Base-by-base conservation (phyloP, 2,797 vertebrate species). In the Erpetoichthys calabaricus region DNA sequence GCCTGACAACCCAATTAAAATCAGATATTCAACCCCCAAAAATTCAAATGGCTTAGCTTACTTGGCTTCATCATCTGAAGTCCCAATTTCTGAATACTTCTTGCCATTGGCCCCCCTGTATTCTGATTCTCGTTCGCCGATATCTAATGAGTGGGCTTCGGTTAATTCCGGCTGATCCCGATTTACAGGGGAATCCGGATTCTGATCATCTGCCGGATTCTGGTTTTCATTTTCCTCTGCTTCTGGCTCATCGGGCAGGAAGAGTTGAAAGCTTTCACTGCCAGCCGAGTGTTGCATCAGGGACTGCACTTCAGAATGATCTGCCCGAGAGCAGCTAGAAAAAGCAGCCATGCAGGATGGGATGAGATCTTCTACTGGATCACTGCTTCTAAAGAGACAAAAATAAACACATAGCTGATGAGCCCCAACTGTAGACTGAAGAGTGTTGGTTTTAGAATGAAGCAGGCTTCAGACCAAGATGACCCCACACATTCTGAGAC, bases 221-320 rank as follows among this genome's bases (percentile, higher is more conserved):
- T 61, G 7, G 60, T 63, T 8, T 1, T 51, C 52, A 52, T 63
- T 51, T 51, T 72, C 74, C 60, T 75, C 72, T 3, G 64, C 68
- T 58, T 72, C 76, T n/a, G 62, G 53, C 44, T 44, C 57, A 64
- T 73, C 70, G 41, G 73, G 66, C 63, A 54, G 42, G 10, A 73
- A 81, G 41, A 69, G 63, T 58, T 78, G 77, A 41, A 72, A 46
- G 52, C 69, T 67, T 46, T 81, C 84, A 3, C 68, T 68, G 42
- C 67, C 65, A 62, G 70, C 53, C 6, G 70, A 66, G 54, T 65
- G 78, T 65, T 72, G 82, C 73, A 86, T 79, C 59, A 88, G 81
- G 4, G 84, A 86, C 79, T 80, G 84, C 64, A 66, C 80, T 45
- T 87, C 87, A 1, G 73, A 80, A 57, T 73, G 70, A 43, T 84